phyloP scores from a whole-genome alignment of 2,113 vertebrate genomes.

The Montifringilla adamsi region DNA sequence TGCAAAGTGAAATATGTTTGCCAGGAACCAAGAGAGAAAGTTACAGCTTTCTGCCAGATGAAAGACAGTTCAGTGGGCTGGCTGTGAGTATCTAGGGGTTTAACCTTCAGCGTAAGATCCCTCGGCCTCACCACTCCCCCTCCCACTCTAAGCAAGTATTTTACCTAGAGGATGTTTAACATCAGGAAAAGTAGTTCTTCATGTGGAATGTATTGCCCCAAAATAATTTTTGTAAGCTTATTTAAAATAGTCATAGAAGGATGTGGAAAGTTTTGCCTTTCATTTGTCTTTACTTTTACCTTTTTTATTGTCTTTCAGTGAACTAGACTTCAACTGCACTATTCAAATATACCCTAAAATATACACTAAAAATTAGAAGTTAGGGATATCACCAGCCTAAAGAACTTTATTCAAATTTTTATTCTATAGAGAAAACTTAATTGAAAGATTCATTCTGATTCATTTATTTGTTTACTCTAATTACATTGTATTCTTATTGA shows the following conservation, averaged over 20 bases:
- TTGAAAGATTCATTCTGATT: not conserved
- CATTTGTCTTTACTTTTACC: not conserved
- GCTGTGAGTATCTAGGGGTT: not conserved
- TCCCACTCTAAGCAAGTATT: not conserved
- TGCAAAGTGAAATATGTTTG: not conserved
- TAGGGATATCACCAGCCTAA: not conserved
- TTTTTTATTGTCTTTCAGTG: not conserved
- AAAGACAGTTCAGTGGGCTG: not conserved
- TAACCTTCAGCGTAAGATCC: not conserved
- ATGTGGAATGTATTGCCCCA: not conserved
- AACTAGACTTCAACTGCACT: not conserved
- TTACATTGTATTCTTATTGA: not conserved
- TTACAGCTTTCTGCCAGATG: conserved; percentile 23
- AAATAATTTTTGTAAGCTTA: not conserved
- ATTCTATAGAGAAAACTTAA: not conserved
- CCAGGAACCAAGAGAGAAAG: not conserved
- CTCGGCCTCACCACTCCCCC: not conserved
- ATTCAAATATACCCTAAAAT: not conserved
- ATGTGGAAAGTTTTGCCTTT: not conserved
- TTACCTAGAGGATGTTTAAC: not conserved
- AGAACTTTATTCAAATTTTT: not conserved
- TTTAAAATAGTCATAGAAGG: not conserved
- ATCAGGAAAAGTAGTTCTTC: not conserved
- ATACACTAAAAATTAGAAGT: not conserved
- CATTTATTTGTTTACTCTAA: not conserved